phyloP scores from a whole-genome alignment of 2,797 vertebrate genomes.

The Aerospiza tachiro region DNA sequence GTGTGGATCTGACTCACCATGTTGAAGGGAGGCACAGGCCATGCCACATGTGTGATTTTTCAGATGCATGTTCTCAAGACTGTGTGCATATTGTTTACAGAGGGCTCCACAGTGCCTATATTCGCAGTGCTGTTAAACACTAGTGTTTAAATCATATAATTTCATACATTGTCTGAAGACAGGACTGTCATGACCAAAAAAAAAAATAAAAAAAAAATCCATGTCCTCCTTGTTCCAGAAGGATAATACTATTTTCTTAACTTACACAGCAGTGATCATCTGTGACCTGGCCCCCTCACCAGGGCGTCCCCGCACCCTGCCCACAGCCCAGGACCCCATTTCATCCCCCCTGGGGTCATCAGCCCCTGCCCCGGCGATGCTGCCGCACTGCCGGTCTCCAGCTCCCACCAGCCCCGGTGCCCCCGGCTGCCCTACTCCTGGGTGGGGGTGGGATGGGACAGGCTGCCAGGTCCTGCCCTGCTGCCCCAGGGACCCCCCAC shows the following conservation, averaged over 20 bases:
- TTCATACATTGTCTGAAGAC: neutral
- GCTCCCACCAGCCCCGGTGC: rapidly evolving
- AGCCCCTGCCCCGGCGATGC: neutral
- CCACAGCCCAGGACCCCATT: neutral
- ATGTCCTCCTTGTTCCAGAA: neutral
- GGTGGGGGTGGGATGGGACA: neutral
- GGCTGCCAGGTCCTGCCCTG: neutral
- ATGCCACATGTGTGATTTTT: rapidly evolving
- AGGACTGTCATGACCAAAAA: neutral
- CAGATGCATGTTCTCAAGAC: neutral
- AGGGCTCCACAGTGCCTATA: neutral
- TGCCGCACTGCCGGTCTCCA: neutral
- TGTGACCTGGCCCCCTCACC: neutral
- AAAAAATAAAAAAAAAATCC: too few species aligned
- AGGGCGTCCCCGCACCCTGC: rapidly evolving
- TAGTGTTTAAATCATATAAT: neutral
- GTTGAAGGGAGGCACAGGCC: neutral
- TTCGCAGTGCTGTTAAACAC: neutral
- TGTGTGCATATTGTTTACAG: neutral
- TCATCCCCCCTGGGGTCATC: neutral
- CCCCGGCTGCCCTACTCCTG: neutral
- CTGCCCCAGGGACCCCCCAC: neutral
- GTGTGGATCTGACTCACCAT: neutral
- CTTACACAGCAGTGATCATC: neutral
- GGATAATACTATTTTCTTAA: neutral